Evolutionary conservation across 1,140 invertebrate species (phyloP).

Genomic region (Stenopsyche tienmushanensis): DNA sequence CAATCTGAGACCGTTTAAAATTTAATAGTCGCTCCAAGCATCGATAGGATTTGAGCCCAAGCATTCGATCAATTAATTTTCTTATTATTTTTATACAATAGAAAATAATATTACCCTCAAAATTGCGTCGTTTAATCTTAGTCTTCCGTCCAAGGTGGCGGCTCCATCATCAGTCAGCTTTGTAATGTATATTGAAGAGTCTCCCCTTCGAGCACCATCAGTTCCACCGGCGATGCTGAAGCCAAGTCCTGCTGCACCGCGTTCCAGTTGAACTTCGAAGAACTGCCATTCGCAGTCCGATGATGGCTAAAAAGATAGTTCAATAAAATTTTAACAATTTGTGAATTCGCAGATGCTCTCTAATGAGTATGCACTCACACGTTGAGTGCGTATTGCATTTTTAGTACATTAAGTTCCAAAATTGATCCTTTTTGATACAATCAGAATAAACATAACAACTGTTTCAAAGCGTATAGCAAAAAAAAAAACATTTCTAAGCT

Average conservation of each 20-base stretch:
- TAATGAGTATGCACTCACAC: neutral
- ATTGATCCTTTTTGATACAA: no score
- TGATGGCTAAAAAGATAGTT: slow-evolving; percentile 8
- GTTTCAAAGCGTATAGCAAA: no score
- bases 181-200: slow-evolving; percentile 94
- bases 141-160: slow-evolving; percentile 70
- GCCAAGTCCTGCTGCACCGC: slow-evolving; percentile 83
- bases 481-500: no score
- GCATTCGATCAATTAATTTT: no score
- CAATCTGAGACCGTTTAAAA: no score
- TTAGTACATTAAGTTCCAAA: no score
- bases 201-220: slow-evolving; percentile 67
- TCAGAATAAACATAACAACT: no score
- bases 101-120: slow-evolving; percentile 49
- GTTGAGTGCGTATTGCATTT: neutral
- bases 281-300: slow-evolving; percentile 70
- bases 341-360: neutral
- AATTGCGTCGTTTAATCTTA: slow-evolving; percentile 61
- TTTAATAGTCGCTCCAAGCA: no score
- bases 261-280: slow-evolving; percentile 83
- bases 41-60: no score
- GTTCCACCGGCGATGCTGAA: slow-evolving; percentile 53
- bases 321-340: no score
- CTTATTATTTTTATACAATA: neutral
- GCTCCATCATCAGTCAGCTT: slow-evolving; percentile 95